Base-by-base conservation (phyloP, 1,140 invertebrate genomes). In the Lepidurus apus region DNA sequence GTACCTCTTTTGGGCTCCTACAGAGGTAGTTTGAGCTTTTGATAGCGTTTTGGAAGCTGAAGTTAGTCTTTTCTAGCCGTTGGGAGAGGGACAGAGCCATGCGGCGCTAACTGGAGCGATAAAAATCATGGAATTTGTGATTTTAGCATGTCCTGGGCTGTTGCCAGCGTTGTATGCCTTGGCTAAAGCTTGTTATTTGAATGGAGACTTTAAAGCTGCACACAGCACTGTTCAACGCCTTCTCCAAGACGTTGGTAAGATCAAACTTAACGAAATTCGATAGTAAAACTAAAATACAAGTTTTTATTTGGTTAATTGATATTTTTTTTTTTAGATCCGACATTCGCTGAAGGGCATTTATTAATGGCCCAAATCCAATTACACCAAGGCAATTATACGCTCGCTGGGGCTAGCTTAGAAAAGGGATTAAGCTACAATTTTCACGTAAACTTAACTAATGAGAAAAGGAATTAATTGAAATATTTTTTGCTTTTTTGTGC, bases 371-470 rank as follows among this genome's bases (percentile, higher is more conserved):
- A 97, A 85, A 93, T 96, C 75, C 89, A 93, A 77, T 83, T 89
- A 11, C 83, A 86, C 77, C 91, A 94, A 84, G 89, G 91, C 53
- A 90, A 92, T 80, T 93, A 90, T 82, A 89, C 91, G 43, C 88
- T 91, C 82, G 96, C 95, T 0, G 89, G 91, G 21, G 93, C 97
- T 83, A 92, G 90, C 78, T 85, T 98, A 42, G 95, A 98, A 87
- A 89, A 92, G 78, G 95, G 93, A 78, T 85, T 98, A 1, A 96
- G 94, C 82, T 92, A 93, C 83, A 95, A 97, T 85, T 97, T 98
- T 83, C 91, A 94, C 86, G 91, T 90, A 80, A n/a, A n/a, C n/a
- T n/a, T n/a, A n/a, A n/a, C n/a, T n/a, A n/a, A n/a, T n/a, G n/a
- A n/a, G n/a, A n/a, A n/a, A n/a, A n/a, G n/a, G 34, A 34, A 74